Evolutionary conservation across 2,888 invertebrate genomes (phyloP), one percentile per base, ranked within the genome.

Genomic region (Hermaeophaga mercurialis): DNA sequence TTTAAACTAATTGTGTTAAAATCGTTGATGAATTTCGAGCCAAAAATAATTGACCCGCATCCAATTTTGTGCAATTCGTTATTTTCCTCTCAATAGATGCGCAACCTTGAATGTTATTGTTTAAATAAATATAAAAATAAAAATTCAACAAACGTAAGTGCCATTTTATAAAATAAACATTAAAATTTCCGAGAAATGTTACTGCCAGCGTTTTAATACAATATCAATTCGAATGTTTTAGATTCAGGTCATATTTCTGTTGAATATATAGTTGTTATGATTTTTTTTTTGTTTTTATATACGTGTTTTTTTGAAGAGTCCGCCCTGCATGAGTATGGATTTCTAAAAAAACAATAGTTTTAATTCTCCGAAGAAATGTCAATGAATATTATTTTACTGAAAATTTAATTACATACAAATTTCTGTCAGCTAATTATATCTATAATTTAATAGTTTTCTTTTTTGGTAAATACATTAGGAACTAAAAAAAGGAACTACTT

Each of bases 171-270:
- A 19, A 50, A 45, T 50, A 52, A 56, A 52, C 56, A 52, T 34
- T n/a, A 49, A 31, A 46, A 26, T 11, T 56, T 56, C 56, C 46
- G 31, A 26, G 56, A 56, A 56, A 52, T 45, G 28, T 11, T 26
- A 6, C 11, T 36, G 50, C 45, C 24, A 41, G 22, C 33, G 46
- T 56, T 56, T 56, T 46, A 41, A 52, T 52, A 28, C 39, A 33
- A 33, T 33, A 12, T 12, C 14, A 33, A 33, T 3, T 33, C 6
- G 9, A 28, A 7, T 28, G 9, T 28, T 28, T 28, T 28, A 28
- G n/a, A 28, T 28, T 28, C 28, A 9, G 4, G 28, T 28, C 28
- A 28, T 28, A 28, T 28, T 28, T 28, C n/a, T 28, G 8, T 28
- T 6, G 28, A 7, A 8, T 28, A n/a, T n/a, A n/a, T 28, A n/a